These are phyloP conservation scores for Eumacrocentrus americanus DNA, from an alignment of 2,888 invertebrate species.

Conservation along the genomic window DNA sequence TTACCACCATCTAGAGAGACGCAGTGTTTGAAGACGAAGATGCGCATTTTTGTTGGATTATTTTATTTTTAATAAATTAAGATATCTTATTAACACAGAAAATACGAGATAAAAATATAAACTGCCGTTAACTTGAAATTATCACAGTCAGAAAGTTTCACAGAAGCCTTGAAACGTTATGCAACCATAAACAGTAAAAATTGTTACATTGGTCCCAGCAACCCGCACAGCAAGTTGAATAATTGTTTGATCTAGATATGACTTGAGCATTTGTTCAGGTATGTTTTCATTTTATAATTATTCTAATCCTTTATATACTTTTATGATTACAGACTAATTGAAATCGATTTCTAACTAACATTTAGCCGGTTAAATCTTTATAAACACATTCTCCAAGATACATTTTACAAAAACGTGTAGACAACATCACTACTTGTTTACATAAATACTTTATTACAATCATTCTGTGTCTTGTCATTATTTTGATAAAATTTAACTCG, in stretches of 20 bases:
- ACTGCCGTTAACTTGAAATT: neutral
- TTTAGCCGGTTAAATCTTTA: neutral
- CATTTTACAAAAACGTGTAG: neutral
- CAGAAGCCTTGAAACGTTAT: neutral
- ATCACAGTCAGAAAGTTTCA: neutral
- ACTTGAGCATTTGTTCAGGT: slow-evolving; percentile 42
- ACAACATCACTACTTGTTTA: neutral
- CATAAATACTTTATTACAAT: neutral
- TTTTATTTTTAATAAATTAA: neutral
- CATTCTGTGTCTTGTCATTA: neutral
- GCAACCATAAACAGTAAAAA: too few relatives aligned
- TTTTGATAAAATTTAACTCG: neutral
- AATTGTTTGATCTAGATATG: slow-evolving; percentile 25
- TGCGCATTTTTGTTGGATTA: slow-evolving; percentile 43
- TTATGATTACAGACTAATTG: neutral
- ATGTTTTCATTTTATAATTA: slow-evolving; percentile 22
- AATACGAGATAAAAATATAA: neutral
- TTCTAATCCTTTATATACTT: neutral
- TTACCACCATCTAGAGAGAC: slow-evolving; percentile 52
- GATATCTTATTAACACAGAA: slow-evolving; percentile 2
- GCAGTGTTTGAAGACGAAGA: slow-evolving; percentile 57
- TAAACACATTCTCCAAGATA: neutral
- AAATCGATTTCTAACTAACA: neutral
- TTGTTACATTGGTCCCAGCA: slow-evolving; percentile 29
- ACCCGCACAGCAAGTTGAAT: slow-evolving; percentile 26